Evolutionary conservation across 2,113 vertebrate species (phyloP), one percentile per base, ranked within the genome.

Genomic region (Tetraodon nigroviridis): DNA sequence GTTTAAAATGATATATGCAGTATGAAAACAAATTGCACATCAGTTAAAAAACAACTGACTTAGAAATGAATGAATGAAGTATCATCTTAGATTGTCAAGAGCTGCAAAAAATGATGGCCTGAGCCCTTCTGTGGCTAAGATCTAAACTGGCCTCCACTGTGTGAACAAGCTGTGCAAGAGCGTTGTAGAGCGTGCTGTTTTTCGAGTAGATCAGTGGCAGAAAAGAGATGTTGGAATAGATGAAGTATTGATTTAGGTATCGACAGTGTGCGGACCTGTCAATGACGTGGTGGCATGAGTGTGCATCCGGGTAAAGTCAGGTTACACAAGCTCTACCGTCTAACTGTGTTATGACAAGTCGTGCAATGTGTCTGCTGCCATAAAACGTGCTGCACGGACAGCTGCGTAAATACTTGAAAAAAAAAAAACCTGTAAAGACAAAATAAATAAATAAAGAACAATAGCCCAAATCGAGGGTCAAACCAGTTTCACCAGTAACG

Each of bases 171-270:
- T 41, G 54, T 56, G 27, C 20, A 55, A 44, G 51, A 67, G 58
- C 20, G 41, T 7, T 72, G 42, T 49, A 50, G 22, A 62, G 57
- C 55, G 69, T 45, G 66, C 27, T 7, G 45, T 40, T 51, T 76
- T 24, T 37, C 64, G 61, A 58, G 58, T 50, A 68, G 66, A 79
- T 68, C 61, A 73, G 64, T 56, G 48, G 70, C 69, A 61, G 55
- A 74, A 70, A 13, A 51, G 62, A 71, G 67, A 58, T 59, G 45
- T 54, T 48, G 62, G 77, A 74, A 71, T 53, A 63, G 77, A 64
- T 73, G 50, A 61, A 71, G 17, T 81, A 87, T 78, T 69, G 83
- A 82, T 87, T 80, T 80, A 79, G 57, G 76, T 76, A 67, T 77
- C 81, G 80, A 56, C 78, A 57, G 69, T 64, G 51, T 73, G 71